Percentiles rank a stretch among this genome's conserved stretches.
Conservation (phyloP, 2,797 vertebrate species). For the Taeniopygia guttata region DNA sequence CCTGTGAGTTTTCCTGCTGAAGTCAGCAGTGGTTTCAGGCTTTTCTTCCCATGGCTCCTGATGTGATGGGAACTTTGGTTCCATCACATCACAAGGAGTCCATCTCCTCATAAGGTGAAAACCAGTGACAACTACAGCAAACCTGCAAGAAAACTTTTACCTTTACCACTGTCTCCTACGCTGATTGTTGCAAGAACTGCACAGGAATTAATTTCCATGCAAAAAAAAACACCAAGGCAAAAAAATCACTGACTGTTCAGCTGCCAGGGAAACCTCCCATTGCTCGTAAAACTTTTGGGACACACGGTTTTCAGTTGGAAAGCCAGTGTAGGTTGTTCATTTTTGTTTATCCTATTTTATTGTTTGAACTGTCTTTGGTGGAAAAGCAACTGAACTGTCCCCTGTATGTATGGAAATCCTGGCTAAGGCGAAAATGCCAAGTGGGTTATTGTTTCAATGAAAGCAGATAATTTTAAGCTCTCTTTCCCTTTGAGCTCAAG, state of each 20-base stretch:
- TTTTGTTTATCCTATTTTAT: background rate
- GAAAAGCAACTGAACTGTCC: background rate
- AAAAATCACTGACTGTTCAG: background rate
- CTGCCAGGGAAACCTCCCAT: background rate
- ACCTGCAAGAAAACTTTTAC: background rate
- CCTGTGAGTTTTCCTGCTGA: background rate
- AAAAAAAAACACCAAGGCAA: background rate
- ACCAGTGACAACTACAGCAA: background rate
- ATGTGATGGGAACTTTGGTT: background rate
- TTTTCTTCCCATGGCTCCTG: background rate
- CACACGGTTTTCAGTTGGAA: background rate
- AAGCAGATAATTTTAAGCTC: constrained; percentile 23
- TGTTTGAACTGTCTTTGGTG: background rate
- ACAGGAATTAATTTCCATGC: background rate
- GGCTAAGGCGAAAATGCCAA: constrained; percentile 25
- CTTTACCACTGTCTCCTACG: background rate
- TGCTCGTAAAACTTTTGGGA: background rate
- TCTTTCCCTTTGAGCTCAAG: constrained; percentile 23
- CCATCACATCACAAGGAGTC: background rate
- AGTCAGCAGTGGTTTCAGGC: background rate
- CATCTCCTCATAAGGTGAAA: background rate
- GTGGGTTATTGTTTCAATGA: constrained; percentile 9
- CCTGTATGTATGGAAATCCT: background rate
- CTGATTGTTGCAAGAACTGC: background rate
- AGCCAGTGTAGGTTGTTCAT: background rate